phyloP scores from a whole-genome alignment of 1,140 invertebrate species.

The Pogonomyrmex californicus region DNA sequence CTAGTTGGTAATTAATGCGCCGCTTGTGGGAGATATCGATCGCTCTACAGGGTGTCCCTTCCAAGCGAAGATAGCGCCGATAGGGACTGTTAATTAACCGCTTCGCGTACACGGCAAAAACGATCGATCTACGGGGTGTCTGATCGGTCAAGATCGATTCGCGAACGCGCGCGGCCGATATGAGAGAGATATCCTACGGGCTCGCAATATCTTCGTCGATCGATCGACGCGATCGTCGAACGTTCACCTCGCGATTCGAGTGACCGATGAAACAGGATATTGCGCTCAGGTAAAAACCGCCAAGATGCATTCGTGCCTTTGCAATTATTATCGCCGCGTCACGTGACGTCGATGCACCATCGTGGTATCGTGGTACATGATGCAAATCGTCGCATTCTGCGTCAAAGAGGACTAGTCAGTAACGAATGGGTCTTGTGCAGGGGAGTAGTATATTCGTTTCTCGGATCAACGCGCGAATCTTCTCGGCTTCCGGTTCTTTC shows the following conservation, averaged over 20 bases:
- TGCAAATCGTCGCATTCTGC: slow-evolving; percentile 18
- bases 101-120: slow-evolving; percentile 1
- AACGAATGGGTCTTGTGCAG: not conserved
- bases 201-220: not conserved
- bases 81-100: slow-evolving; percentile 59
- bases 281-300: not conserved
- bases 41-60: slow-evolving; percentile 67
- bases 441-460: not conserved
- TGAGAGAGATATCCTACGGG: not conserved
- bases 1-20: slow-evolving; percentile 71
- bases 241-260: slow-evolving; percentile 6
- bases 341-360: slow-evolving; percentile 1
- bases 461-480: not conserved
- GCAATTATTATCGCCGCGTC: not conserved
- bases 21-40: slow-evolving; percentile 72
- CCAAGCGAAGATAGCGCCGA: slow-evolving; percentile 10
- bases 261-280: slow-evolving; percentile 6
- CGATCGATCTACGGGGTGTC: not conserved
- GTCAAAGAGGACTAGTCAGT: not conserved
- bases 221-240: slow-evolving; percentile 13
- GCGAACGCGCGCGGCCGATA: not conserved
- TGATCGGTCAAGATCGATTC: slow-evolving; percentile 33
- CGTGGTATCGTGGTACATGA: not conserved
- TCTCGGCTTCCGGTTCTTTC: not conserved
- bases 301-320: slow-evolving; percentile 21